Base-by-base conservation (phyloP, 1,140 invertebrate genomes). In the Ditylenchus dipsaci region DNA sequence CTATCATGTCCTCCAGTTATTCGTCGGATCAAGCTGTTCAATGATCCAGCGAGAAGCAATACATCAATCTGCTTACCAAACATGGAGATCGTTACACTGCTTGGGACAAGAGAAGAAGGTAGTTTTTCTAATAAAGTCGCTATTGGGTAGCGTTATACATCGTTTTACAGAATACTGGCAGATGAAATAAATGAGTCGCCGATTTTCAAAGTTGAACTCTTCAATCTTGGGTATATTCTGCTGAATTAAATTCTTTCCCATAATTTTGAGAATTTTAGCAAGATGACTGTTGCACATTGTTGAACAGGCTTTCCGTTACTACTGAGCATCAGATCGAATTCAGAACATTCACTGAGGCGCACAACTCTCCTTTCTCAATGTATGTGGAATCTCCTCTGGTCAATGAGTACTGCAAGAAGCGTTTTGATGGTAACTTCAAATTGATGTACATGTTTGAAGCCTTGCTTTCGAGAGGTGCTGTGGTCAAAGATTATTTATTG, bases 401-500 rank as follows among this genome's bases (percentile, higher is more conserved):
- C 56, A 68, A 70, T 73, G 30, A 63, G 29, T n/a, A 66, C 19
- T 71, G 69, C 63, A 26, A n/a, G 30, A 23, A 69, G 19, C 1
- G 30, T 47, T 21, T 71, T 5, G 58, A 65, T 17, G 49, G 74
- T 33, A 65, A 75, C 23, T 75, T 76, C 38, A 49, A 75, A 29
- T 21, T 74, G n/a, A 23, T 43, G 26, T 75, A 75, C 26, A 77
- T 75, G 73, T 42, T 75, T 23, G 75, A 77, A 45, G 73, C 73
- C 8, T 43, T 75, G 30, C 9, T 77, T 42, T 75, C 73, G 15
- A 71, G 76, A 1, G 73, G 73, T 27, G 47, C 75, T n/a, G 19
- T 69, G 23, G 75, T 77, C 26, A 76, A 76, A 38, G 71, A 73
- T 30, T 67, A 75, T 53, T 67, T 73, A 43, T 21, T 75, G 61